Percentiles rank a stretch among this genome's conserved stretches.
These are phyloP conservation scores for Lycorma delicatula DNA, from an alignment of 1,140 invertebrate genomes.

Conservation along the genomic window DNA sequence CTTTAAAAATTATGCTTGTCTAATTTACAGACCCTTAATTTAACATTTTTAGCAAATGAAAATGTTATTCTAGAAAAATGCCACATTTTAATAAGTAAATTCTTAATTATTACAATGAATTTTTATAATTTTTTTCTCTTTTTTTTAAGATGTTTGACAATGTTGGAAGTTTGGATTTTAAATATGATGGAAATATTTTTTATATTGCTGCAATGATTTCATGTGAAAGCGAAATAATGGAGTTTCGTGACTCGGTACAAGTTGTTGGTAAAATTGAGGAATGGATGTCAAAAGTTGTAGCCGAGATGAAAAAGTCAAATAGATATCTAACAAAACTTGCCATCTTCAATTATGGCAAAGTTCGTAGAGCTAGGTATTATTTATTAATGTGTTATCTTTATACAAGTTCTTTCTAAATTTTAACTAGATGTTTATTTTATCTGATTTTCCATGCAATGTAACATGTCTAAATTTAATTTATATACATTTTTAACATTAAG, in stretches of 20 bases:
- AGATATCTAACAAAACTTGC: constrained; percentile 79
- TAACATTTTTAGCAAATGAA: background rate
- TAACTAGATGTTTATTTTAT: too few relatives aligned
- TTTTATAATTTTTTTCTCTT: constrained; percentile 13
- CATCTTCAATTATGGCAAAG: constrained; percentile 74
- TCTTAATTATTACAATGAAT: background rate
- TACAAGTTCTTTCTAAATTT: too few relatives aligned
- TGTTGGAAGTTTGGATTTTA: constrained; percentile 61
- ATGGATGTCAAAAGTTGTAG: constrained; percentile 79
- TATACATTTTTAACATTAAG: too few relatives aligned
- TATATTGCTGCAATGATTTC: constrained; percentile 74
- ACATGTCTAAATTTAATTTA: too few relatives aligned
- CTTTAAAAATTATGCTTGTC: too few relatives aligned
- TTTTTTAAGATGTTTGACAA: constrained; percentile 78
- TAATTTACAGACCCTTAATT: constrained; percentile 10
- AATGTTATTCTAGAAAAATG: too few relatives aligned
- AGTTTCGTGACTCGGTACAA: constrained; percentile 53
- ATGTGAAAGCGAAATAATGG: constrained; percentile 76
- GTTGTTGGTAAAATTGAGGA: constrained; percentile 66
- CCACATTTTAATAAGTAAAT: too few relatives aligned
- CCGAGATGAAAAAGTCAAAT: constrained; percentile 76
- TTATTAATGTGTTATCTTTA: too few relatives aligned
- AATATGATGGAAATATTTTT: constrained; percentile 49
- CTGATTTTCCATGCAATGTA: too few relatives aligned
- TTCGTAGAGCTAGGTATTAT: constrained; percentile 51